These are phyloP conservation scores for Stigmatopora nigra DNA, from an alignment of 2,113 vertebrate species.

Conservation along the genomic window DNA sequence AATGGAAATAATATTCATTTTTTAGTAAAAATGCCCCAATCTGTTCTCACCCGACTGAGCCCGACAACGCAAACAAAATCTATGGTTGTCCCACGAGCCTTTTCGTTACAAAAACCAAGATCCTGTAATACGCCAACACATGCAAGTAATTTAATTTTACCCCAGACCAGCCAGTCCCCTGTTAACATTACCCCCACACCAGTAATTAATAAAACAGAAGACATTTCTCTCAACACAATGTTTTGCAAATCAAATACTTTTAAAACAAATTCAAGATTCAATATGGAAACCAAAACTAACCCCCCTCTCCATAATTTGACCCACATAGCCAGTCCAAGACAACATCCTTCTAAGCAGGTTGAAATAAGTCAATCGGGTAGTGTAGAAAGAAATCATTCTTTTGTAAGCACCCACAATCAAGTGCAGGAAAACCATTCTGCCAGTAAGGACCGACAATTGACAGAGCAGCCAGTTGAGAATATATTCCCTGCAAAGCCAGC, in stretches of 20 bases:
- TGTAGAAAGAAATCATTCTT: conserved; percentile 19
- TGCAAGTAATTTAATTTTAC: conserved; percentile 11
- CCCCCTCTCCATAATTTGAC: background rate
- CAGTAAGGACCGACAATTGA: conserved; percentile 23
- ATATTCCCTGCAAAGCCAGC: conserved; percentile 36
- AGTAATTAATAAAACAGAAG: conserved; percentile 10
- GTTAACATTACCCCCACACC: background rate
- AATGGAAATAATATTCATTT: conserved; percentile 8
- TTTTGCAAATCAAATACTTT: conserved; percentile 13
- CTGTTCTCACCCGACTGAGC: conserved; percentile 14
- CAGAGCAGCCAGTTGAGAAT: conserved; percentile 30
- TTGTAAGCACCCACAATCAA: background rate
- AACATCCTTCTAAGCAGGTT: conserved; percentile 4
- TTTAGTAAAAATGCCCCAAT: conserved; percentile 7
- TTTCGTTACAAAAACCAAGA: conserved; percentile 25
- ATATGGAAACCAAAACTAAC: conserved; percentile 6
- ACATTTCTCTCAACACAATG: conserved; percentile 9
- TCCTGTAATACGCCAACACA: conserved; percentile 7
- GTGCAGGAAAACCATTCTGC: conserved; percentile 17
- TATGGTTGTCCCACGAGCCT: conserved; percentile 24
- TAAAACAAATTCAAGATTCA: conserved; percentile 16
- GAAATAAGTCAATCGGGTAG: conserved; percentile 16
- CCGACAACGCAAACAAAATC: conserved; percentile 19
- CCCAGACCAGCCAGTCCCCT: conserved; percentile 17
- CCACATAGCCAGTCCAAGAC: background rate